phyloP scores from a whole-genome alignment of 2,113 vertebrate genomes.

The Nestor notabilis region DNA sequence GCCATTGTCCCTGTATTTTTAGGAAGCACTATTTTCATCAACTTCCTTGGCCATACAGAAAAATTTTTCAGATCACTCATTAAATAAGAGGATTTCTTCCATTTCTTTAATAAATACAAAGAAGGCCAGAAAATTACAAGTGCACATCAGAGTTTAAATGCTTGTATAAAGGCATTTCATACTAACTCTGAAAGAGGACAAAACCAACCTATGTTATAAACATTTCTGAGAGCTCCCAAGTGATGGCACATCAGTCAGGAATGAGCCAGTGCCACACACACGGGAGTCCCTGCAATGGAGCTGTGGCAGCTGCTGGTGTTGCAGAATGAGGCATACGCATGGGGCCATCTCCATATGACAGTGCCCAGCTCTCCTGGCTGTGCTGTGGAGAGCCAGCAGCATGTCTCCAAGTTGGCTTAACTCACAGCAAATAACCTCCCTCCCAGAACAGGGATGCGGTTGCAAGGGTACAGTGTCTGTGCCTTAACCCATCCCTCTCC shows the following conservation, averaged over 20 bases:
- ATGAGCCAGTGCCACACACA: rapidly evolving
- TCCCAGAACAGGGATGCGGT: background rate
- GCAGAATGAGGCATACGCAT: background rate
- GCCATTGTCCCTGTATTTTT: background rate
- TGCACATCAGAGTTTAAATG: background rate
- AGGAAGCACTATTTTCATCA: background rate
- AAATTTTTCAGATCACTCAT: background rate
- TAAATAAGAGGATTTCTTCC: background rate
- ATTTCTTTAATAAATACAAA: background rate
- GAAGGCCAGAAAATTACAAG: background rate
- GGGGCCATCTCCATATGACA: background rate
- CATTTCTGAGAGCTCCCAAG: background rate
- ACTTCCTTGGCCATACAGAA: background rate
- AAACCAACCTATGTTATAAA: background rate
- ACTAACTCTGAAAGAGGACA: background rate
- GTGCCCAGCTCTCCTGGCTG: background rate
- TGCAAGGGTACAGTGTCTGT: background rate
- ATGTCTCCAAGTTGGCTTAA: background rate
- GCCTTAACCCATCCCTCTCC: background rate
- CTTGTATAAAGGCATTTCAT: background rate
- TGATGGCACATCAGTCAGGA: background rate
- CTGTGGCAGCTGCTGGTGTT: background rate
- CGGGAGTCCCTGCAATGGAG: background rate
- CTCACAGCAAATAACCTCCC: background rate
- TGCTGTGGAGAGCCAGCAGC: background rate